A percentile compares a stretch with the other conserved stretches of the same genome.
These are phyloP conservation scores for Baronia brevicornis DNA, from an alignment of 2,888 invertebrate genomes.

Conservation along the genomic window DNA sequence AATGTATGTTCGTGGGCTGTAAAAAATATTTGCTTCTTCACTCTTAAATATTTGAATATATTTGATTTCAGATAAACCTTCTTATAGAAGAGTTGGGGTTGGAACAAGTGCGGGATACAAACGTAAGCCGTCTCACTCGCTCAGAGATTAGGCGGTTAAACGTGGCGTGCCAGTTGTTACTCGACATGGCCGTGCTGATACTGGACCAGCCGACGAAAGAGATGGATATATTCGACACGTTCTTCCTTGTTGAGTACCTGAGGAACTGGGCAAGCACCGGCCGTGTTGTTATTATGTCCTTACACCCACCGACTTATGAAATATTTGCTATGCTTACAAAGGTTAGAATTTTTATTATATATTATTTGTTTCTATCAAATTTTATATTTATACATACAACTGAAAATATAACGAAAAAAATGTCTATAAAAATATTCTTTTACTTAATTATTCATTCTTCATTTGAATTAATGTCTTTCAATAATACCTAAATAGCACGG, in stretches of 20 bases:
- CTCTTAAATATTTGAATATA: too few species aligned
- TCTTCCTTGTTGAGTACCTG: slow-evolving; percentile 94
- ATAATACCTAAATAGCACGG: too few species aligned
- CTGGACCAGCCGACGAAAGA: slow-evolving; percentile 92
- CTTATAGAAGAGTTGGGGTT: slow-evolving; percentile 94
- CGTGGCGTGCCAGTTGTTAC: slow-evolving; percentile 90
- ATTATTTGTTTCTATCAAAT: too few species aligned
- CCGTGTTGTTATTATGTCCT: slow-evolving; percentile 90
- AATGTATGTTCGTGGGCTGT: too few species aligned
- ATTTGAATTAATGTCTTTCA: too few species aligned
- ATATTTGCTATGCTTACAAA: slow-evolving; percentile 95
- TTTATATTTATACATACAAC: too few species aligned
- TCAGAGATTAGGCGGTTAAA: slow-evolving; percentile 91
- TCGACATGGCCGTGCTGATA: slow-evolving; percentile 90
- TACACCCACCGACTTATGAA: slow-evolving; percentile 96
- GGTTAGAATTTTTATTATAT: slow-evolving; percentile 31
- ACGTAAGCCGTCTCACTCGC: slow-evolving; percentile 88
- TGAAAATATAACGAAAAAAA: too few species aligned
- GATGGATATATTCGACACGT: slow-evolving; percentile 96
- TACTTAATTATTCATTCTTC: too few species aligned
- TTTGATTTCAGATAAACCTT: slow-evolving; percentile 82
- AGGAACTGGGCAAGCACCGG: slow-evolving; percentile 91
- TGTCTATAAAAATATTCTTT: too few species aligned
- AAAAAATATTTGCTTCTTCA: too few species aligned
- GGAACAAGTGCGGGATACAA: slow-evolving; percentile 90